Conservation (phyloP, 1,140 invertebrate species). For the Piezodorus guildinii region DNA sequence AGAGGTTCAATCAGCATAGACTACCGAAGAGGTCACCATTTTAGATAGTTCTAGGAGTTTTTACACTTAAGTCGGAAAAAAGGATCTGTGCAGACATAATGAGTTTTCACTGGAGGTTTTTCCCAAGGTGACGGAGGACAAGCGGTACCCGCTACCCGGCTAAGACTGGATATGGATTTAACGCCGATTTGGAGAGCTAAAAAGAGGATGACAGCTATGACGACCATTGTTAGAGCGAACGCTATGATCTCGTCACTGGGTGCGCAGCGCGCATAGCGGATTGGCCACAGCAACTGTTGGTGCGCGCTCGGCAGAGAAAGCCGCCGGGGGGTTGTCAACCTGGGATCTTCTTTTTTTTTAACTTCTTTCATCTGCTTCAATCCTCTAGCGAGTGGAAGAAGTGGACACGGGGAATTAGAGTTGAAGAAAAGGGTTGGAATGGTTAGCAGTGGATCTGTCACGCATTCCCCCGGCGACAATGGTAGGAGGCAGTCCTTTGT, state of each 20-base stretch:
- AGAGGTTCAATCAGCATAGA: too few relatives aligned
- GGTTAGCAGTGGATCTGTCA: conserved; percentile 3
- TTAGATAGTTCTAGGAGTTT: too few relatives aligned
- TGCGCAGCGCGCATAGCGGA: neutral
- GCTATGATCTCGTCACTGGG: neutral
- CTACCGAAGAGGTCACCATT: too few relatives aligned
- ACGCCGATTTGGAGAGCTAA: neutral
- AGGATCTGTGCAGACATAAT: too few relatives aligned
- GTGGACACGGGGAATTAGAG: conserved; percentile 6
- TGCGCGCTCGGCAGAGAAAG: neutral
- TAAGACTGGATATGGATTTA: neutral
- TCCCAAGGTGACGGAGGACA: too few relatives aligned
- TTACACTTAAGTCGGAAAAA: too few relatives aligned
- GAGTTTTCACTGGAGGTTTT: too few relatives aligned
- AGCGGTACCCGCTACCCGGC: too few relatives aligned
- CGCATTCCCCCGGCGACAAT: neutral
- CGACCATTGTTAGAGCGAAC: neutral
- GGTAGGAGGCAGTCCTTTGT: neutral
- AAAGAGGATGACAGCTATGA: neutral
- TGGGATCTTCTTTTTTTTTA: neutral
- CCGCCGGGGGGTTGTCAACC: neutral
- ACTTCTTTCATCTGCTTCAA: neutral
- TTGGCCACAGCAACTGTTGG: neutral
- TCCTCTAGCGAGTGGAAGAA: neutral
- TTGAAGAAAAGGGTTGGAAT: conserved; percentile 3